A percentile compares a stretch with the other conserved stretches of the same genome.
Conservation (phyloP, 2,888 invertebrate genomes). For the Spisula solida region DNA sequence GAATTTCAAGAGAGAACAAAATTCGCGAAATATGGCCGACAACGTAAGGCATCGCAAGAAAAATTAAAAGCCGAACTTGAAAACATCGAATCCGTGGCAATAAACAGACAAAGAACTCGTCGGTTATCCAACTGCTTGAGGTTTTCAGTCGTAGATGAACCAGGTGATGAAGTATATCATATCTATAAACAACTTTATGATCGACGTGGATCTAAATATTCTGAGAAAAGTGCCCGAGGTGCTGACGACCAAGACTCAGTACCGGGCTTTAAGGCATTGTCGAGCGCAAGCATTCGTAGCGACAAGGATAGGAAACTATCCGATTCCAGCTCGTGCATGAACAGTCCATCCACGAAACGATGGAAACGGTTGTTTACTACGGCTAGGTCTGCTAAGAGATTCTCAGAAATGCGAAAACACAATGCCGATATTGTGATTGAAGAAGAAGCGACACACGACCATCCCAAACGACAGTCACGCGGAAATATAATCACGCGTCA, state of each 20-base stretch:
- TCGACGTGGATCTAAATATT: conserved; percentile 26
- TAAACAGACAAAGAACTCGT: conserved; percentile 8
- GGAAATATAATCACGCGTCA: background rate
- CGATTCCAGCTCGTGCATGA: background rate
- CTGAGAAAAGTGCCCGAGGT: background rate
- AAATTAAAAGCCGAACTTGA: conserved; percentile 23
- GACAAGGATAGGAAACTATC: background rate
- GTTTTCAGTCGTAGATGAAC: conserved; percentile 22
- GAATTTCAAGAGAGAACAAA: conserved; percentile 23
- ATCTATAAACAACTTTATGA: conserved; percentile 22
- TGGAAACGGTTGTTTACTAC: conserved; percentile 51
- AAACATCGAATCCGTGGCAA: conserved; percentile 26
- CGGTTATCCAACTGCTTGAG: conserved; percentile 38
- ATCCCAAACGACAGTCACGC: background rate
- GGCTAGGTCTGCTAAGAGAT: conserved; percentile 42
- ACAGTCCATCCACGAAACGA: conserved; percentile 31
- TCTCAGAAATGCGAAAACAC: conserved; percentile 25
- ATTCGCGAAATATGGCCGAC: background rate
- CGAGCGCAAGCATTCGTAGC: background rate
- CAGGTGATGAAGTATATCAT: conserved; percentile 32
- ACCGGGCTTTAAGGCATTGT: background rate
- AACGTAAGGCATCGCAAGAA: conserved; percentile 39
- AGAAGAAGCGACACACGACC: background rate
- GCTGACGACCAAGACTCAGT: too few relatives aligned
- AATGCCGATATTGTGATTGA: background rate